Evolutionary conservation across 1,140 invertebrate species (phyloP), one percentile per base, ranked within the genome.

Genomic region (Battus philenor): DNA sequence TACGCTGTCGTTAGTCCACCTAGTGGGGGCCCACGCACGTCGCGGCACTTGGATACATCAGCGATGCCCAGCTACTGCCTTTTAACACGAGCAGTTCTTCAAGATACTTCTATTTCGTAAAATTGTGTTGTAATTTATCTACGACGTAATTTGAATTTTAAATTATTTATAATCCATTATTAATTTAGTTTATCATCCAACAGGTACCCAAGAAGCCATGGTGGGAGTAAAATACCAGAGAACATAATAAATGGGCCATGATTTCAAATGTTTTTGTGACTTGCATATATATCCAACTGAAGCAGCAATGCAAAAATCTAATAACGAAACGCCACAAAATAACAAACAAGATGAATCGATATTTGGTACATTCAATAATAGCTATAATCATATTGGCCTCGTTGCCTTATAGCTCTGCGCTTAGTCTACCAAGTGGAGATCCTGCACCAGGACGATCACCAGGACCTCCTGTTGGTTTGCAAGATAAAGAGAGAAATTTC

Each of bases 371-470:
- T 20, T 10, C 20, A 1, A 34, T 34, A 6, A 34, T 10, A 2
- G 9, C 32, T 5, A 34, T 16, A 0, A 18, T 34, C 6, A 39
- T 39, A 8, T 26, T 82, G 13, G 64, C 67, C 17, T 60, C 49
- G 36, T 51, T 80, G 62, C 77, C 79, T 59, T 79, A 81, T 56
- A 78, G 66, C 38, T 81, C 68, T 6, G 64, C 68, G 0, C 50
- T 81, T 12, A 78, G 56, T 27, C 53, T 84, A 29, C 79, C 79
- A 1, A 83, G 64, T 38, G 80, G 80, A 0, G 80, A 84, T 27
- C 80, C 80, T 0, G 77, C 80, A 0, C 80, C 80, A 1, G 80
- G 80, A 0, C 61, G 80, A 3, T 84, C 80, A 1, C 80, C 80
- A 1, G 80, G 80, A 24, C 80, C 80, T 54, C 80, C 80, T 49